A percentile compares a stretch with the other conserved stretches of the same genome.
Evolutionary conservation across 2,797 vertebrate species (phyloP).

Genomic region (Falco peregrinus): DNA sequence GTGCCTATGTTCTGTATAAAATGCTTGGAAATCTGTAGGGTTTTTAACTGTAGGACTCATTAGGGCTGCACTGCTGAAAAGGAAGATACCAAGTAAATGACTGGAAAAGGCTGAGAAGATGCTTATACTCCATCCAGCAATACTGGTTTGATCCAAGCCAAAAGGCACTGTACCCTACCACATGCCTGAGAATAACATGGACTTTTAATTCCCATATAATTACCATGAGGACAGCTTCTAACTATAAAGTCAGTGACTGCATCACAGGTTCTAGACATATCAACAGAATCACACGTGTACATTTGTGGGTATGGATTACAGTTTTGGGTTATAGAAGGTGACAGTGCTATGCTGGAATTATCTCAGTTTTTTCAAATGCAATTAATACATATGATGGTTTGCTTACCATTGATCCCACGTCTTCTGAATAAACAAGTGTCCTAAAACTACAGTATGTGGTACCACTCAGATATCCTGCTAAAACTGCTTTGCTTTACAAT

Average conservation of each 20-base stretch:
- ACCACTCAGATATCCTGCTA: neutral
- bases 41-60: neutral
- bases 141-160: neutral
- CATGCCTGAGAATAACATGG: neutral
- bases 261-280: neutral
- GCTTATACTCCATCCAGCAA: neutral
- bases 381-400: neutral
- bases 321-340: neutral
- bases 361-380: neutral
- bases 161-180: neutral
- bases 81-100: neutral
- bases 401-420: neutral
- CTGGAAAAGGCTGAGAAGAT: neutral
- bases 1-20: neutral
- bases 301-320: neutral
- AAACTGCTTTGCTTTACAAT: fast-evolving
- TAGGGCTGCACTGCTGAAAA: neutral
- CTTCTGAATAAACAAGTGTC: neutral
- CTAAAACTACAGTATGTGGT: neutral
- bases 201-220: neutral
- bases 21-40: neutral
- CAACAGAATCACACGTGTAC: neutral
- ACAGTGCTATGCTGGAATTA: neutral
- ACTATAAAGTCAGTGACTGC: neutral
- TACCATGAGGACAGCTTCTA: neutral